phyloP scores from a whole-genome alignment of 2,888 invertebrate genomes.

The Rhingia campestris region DNA sequence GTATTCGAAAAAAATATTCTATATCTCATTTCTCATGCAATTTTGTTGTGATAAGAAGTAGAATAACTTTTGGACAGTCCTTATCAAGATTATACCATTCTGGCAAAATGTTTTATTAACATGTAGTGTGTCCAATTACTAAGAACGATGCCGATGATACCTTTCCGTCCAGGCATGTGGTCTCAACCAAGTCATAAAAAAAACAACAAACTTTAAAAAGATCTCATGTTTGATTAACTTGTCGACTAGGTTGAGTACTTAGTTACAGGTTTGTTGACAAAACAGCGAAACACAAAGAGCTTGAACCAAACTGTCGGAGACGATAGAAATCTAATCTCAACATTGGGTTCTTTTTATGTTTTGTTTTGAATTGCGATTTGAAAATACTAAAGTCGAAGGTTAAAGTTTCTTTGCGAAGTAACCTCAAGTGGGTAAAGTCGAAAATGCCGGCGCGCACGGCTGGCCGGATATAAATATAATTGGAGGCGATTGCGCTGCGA shows the following conservation, averaged over 20 bases:
- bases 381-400: conserved; percentile 18
- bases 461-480: neutral
- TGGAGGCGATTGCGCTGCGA: neutral
- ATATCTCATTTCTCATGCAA: no score
- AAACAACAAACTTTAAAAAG: neutral
- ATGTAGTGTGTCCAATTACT: no score
- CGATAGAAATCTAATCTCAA: conserved; percentile 13
- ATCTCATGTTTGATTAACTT: neutral
- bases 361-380: neutral
- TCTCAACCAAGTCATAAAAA: neutral
- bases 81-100: no score
- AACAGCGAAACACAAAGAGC: neutral
- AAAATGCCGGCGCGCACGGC: neutral
- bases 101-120: no score
- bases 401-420: conserved; percentile 19
- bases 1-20: no score
- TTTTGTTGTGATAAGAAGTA: no score
- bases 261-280: neutral
- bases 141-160: no score
- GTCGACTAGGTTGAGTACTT: neutral
- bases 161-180: neutral
- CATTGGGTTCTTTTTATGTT: neutral
- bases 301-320: neutral
- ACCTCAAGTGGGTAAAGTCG: conserved; percentile 17
- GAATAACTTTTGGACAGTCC: no score